Evolutionary conservation across 2,113 vertebrate species (phyloP).

Genomic region (Pungitius pungitius): DNA sequence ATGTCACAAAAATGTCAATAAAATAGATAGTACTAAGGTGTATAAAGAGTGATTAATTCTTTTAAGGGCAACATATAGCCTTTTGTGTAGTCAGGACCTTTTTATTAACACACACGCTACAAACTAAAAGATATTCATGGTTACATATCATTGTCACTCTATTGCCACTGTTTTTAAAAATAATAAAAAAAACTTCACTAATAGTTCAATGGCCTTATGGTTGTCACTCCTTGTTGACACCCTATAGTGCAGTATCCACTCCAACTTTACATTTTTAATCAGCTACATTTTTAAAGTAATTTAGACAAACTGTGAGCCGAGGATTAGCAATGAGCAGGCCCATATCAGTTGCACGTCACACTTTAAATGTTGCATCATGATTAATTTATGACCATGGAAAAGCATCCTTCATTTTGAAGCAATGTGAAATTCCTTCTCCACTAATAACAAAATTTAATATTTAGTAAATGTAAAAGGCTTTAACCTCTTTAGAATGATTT

Average conservation of each 20-base stretch:
- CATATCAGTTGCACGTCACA: slow-evolving; percentile 55
- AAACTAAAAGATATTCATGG: too few relatives aligned
- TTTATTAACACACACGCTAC: too few relatives aligned
- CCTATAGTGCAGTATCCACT: background rate
- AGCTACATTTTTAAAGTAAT: slow-evolving; percentile 50
- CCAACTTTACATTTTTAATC: slow-evolving; percentile 57
- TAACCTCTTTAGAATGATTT: slow-evolving; percentile 19
- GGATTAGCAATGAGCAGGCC: slow-evolving; percentile 45
- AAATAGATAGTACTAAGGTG: too few relatives aligned
- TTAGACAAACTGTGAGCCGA: slow-evolving; percentile 46
- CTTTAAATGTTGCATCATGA: slow-evolving; percentile 61
- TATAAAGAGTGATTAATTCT: too few relatives aligned
- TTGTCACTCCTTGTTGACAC: background rate
- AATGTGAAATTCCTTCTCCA: slow-evolving; percentile 30
- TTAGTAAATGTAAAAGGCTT: slow-evolving; percentile 40
- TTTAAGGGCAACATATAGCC: too few relatives aligned
- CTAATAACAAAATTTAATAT: slow-evolving; percentile 34
- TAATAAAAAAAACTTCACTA: too few relatives aligned
- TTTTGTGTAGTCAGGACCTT: too few relatives aligned
- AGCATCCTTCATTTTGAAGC: slow-evolving; percentile 53
- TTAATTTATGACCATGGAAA: slow-evolving; percentile 61
- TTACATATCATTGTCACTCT: too few relatives aligned
- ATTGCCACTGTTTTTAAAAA: too few relatives aligned
- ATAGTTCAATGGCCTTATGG: background rate
- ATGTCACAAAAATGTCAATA: too few relatives aligned